Base-by-base conservation (phyloP, 2,888 invertebrate species). In the Dynastes tityus region DNA sequence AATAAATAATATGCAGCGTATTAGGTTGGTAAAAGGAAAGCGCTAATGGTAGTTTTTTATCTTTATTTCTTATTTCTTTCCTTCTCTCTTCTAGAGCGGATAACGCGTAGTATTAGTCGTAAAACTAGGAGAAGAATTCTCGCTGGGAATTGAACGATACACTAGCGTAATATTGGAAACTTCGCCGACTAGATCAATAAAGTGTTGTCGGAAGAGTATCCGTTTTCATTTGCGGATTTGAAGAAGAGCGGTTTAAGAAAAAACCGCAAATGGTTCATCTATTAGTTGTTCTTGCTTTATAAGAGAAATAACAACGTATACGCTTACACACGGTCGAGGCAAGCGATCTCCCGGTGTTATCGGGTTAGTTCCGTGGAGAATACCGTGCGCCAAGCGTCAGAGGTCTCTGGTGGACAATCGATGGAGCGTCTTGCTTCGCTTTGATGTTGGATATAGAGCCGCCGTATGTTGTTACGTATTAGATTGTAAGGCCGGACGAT, bases 311-410 rank as follows among this genome's bases (percentile, higher is more conserved):
- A 78, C 75, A 45, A 68, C 61, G 65, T 77, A 70, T 73, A 68
- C 73, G 65, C 71, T 13, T 40, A n/a, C 67, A 75, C 80, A 55
- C 45, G 11, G 45, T 45, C 8, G 8, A 45, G 9, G 45, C 8
- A 76, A 80, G 80, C 73, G 75, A 45, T 45, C 76, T 76, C 61
- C 75, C 27, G 76, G 55, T 58, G 78, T 78, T 74, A 64, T 75
- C 78, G 65, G 79, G 80, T 81, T 80, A 76, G 80, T 80, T 78
- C 81, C 81, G 29, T 75, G 11, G 81, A 80, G 79, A 77, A 76
- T 78, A 78, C 79, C 73, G 76, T 55, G 53, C 53, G 16, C n/a
- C 53, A 55, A 55, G n/a, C 76, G 76, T 76, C 79, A 71, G 63
- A 64, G 55, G 79, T 79, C 79, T 79, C 79, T 68, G 29, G 76